Conservation (phyloP, 2,888 invertebrate species). For the Agrilus mali region DNA sequence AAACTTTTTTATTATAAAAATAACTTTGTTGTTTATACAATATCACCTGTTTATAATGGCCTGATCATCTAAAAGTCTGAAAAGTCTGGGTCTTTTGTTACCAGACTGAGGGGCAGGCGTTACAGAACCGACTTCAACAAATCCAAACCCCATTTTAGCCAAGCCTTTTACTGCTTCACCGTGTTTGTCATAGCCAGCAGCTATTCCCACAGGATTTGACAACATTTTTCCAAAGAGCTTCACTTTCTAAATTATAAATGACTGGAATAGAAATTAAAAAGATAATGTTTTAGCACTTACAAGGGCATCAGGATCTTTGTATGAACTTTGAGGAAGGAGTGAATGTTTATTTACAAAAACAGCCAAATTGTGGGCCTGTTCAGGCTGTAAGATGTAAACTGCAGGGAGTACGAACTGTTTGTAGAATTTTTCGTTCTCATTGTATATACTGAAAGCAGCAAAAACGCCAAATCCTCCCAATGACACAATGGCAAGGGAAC, state of each 20-base stretch:
- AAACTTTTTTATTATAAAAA: not conserved
- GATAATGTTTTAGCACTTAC: slow-evolving; percentile 35
- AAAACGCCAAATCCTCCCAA: slow-evolving; percentile 53
- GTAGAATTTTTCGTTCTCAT: slow-evolving; percentile 70
- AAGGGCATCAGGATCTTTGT: slow-evolving; percentile 49
- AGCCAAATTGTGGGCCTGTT: slow-evolving; percentile 70
- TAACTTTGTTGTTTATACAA: not conserved
- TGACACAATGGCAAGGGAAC: slow-evolving; percentile 51
- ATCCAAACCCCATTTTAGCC: slow-evolving; percentile 79
- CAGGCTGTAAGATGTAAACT: slow-evolving; percentile 60
- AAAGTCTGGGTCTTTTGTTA: slow-evolving; percentile 86
- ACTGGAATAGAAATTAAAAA: not conserved
- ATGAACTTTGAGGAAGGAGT: slow-evolving; percentile 48
- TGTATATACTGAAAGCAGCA: slow-evolving; percentile 54
- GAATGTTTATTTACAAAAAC: slow-evolving; percentile 65
- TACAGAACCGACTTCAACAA: slow-evolving; percentile 92
- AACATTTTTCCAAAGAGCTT: slow-evolving; percentile 60
- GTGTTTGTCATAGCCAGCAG: slow-evolving; percentile 98
- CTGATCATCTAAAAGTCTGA: slow-evolving; percentile 69
- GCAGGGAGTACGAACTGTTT: slow-evolving; percentile 58
- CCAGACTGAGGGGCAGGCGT: slow-evolving; percentile 90
- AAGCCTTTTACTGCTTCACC: slow-evolving; percentile 81
- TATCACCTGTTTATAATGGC: slow-evolving; percentile 82
- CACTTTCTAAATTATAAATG: slow-evolving; percentile 44
- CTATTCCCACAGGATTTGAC: slow-evolving; percentile 89